Evolutionary conservation across 2,113 vertebrate species (phyloP), one percentile per base, ranked within the genome.

Genomic region (Orientallactaga bullata): DNA sequence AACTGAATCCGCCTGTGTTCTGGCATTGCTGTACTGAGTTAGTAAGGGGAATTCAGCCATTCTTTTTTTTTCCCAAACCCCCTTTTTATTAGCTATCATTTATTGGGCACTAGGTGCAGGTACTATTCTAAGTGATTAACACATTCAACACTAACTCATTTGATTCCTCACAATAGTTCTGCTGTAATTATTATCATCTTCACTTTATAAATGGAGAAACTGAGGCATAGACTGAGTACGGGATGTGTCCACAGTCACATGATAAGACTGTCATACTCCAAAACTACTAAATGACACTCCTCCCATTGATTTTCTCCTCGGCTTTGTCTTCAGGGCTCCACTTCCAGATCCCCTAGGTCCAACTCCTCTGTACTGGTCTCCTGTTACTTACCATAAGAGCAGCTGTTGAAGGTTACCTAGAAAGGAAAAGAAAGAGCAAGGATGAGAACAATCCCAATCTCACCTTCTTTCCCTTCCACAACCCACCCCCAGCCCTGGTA

Each of bases 371-470:
- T 68, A 72, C 21, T 42, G 51, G 6, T 32, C 30, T 55, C 72
- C 26, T 69, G 3, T 42, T 74, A 97, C 98, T 98, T 97, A 99
- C 99, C 99, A 99, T 90, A 99, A 93, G 79, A 99, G 98, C 84
- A 99, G 97, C 73, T 99, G 99, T 85, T 98, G 98, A 85, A 99
- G 97, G 95, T 99, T 98, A 92, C 98, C 99, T 99, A 98, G 98
- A 96, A 97, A 76, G 95, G 96, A 97, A 97, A 76, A 94, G 96
- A 97, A 95, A 97, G 96, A 97, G 96, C 95, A 96, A 98, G 21
- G 93, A 97, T 96, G 96, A 97, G 97, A 97, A 98, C 90, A 76
- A 42, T 85, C 94, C 79, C 88, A 60, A 32, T 51, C 23, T 65
- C 28, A 26, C 6, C 76, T 80, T 71, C 88, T 85, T 58, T 55